Conservation (phyloP, 2,888 invertebrate species). For the Sympetrum striolatum region DNA sequence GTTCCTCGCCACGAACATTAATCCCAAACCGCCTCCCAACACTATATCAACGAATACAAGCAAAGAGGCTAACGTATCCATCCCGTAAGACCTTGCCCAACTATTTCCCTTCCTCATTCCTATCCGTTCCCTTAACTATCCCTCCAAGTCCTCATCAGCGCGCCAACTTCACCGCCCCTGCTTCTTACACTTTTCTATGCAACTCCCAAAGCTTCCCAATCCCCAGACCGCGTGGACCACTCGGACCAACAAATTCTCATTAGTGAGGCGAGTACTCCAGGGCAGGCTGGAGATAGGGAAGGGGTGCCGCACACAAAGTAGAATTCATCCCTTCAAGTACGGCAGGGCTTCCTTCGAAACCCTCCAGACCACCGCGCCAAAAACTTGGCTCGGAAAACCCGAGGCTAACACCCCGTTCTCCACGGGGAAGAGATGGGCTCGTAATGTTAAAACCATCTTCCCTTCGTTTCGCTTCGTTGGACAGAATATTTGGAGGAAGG, state of each 20-base stretch:
- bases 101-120: neutral
- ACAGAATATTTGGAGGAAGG: neutral
- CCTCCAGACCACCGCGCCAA: neutral
- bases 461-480: neutral
- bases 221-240: neutral
- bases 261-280: neutral
- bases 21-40: too few species aligned
- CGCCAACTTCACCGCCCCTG: neutral
- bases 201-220: neutral
- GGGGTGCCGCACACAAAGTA: neutral
- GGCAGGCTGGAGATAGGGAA: neutral
- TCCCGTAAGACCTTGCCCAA: neutral
- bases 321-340: neutral
- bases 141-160: constrained; percentile 6
- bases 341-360: neutral
- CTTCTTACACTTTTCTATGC: neutral
- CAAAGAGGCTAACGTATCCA: neutral
- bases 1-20: too few species aligned
- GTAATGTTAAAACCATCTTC: neutral
- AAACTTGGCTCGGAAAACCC: neutral
- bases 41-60: neutral
- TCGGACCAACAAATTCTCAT: constrained; percentile 20
- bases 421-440: neutral
- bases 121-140: neutral
- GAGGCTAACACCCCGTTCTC: neutral